Conservation (phyloP, 2,113 vertebrate species). For the Lagopus leucura region DNA sequence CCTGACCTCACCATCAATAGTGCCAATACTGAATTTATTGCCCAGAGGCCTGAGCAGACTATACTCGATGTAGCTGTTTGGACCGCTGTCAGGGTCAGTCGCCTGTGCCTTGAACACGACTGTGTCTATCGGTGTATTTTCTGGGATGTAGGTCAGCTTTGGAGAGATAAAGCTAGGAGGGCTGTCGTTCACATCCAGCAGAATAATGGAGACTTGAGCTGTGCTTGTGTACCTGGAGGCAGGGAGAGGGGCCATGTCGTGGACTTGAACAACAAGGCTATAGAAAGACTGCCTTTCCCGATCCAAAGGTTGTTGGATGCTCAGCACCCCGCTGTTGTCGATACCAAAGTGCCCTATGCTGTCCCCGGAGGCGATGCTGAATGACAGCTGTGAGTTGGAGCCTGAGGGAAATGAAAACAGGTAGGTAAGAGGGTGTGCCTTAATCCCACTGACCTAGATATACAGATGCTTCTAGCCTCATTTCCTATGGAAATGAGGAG, state of each 20-base stretch:
- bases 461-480: background rate
- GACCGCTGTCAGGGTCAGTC: constrained; percentile 90
- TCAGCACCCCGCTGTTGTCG: constrained; percentile 80
- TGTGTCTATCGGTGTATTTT: constrained; percentile 92
- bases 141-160: constrained; percentile 89
- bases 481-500: background rate
- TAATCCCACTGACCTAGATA: background rate
- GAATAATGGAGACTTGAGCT: constrained; percentile 92
- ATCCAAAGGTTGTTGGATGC: constrained; percentile 84
- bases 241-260: constrained; percentile 83
- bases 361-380: constrained; percentile 90
- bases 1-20: constrained; percentile 87
- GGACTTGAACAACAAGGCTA: constrained; percentile 89
- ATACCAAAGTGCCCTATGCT: constrained; percentile 86
- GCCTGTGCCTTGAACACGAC: constrained; percentile 89
- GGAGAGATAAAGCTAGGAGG: constrained; percentile 90
- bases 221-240: constrained; percentile 88
- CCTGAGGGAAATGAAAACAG: constrained; percentile 75
- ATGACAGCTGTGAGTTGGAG: constrained; percentile 86
- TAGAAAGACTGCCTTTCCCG: constrained; percentile 95
- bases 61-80: constrained; percentile 97
- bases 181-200: constrained; percentile 94
- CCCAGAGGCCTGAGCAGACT: constrained; percentile 80
- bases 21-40: constrained; percentile 89
- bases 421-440: background rate